A percentile compares a stretch with the other conserved stretches of the same genome.
phyloP scores from a whole-genome alignment of 2,797 vertebrate genomes.

The Betta splendens region DNA sequence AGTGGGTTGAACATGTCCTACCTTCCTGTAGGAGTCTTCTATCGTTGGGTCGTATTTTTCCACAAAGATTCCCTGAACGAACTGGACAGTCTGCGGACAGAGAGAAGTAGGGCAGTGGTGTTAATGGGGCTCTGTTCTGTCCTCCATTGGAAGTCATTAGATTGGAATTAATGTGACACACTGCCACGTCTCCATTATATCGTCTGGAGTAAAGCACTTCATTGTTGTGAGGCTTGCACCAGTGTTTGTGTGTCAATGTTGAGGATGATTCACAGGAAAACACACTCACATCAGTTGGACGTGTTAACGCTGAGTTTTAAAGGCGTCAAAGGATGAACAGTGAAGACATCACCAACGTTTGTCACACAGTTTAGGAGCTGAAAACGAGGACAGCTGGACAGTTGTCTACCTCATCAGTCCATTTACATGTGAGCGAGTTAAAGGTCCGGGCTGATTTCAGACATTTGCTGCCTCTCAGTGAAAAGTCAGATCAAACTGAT shows the following conservation, averaged over 20 bases:
- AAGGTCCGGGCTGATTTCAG: too few relatives aligned
- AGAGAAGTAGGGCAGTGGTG: slow-evolving; percentile 52
- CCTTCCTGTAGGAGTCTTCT: slow-evolving; percentile 99
- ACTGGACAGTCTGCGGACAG: slow-evolving; percentile 86
- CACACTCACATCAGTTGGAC: slow-evolving; percentile 4
- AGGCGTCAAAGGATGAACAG: too few relatives aligned
- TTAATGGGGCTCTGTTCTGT: slow-evolving; percentile 69
- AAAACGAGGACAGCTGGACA: too few relatives aligned
- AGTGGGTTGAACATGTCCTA: slow-evolving; percentile 53
- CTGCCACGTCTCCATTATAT: slow-evolving; percentile 70
- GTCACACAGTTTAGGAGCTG: too few relatives aligned
- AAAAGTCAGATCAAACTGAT: too few relatives aligned
- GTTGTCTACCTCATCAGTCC: too few relatives aligned
- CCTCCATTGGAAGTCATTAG: slow-evolving; percentile 59
- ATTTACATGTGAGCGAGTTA: too few relatives aligned
- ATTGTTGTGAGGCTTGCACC: slow-evolving; percentile 50
- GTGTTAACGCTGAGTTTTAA: too few relatives aligned
- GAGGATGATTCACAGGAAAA: slow-evolving; percentile 2
- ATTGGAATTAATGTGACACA: slow-evolving; percentile 69
- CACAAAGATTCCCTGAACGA: slow-evolving; percentile 99
- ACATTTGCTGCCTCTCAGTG: too few relatives aligned
- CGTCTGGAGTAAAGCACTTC: slow-evolving; percentile 44
- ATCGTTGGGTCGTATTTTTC: slow-evolving; percentile 99
- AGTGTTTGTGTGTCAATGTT: slow-evolving; percentile 23
- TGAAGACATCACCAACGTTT: too few relatives aligned